Evolutionary conservation across 2,797 vertebrate genomes (phyloP), one percentile per base, ranked within the genome.

Genomic region (Phrynocephalus vlangalii): DNA sequence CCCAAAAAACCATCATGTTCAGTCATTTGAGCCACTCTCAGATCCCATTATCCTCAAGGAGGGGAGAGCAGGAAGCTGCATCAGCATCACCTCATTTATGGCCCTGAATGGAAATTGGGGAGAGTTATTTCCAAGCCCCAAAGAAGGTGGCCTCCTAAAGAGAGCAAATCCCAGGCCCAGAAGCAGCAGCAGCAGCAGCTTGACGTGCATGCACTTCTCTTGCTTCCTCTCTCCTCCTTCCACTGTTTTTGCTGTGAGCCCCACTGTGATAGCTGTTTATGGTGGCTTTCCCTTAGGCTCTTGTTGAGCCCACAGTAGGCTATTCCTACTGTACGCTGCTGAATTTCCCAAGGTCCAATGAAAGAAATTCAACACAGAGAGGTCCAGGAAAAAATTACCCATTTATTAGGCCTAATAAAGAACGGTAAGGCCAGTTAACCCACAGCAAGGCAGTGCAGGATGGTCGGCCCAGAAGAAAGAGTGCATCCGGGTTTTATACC

Each of bases 241-340:
- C 0, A 7, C 20, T 83, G 26, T 0, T 2, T 1, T 91, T 60
- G 92, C 94, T 71, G 50, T 1, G 94, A 94, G 94, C 93, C 44
- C 0, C 2, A 52, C 87, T 56, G 79, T 0, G 79, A 0, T 77
- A 91, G 90, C 0, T 18, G 81, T 87, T 94, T 85, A 91, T 92
- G 88, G 79, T 75, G 90, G 92, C 88, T 86, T 90, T 93, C 86
- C 83, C 86, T 86, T 90, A 73, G 79, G 94, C 90, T 94, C 33
- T 33, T 33, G 33, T 33, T 33, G 33, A 33, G 33, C 2, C 33
- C 33, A 33, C 33, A 33, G 33, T 33, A 33, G 33, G 33, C 33
- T 33, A 33, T 33, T 33, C 33, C 33, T 33, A 33, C 33, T 33
- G 33, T 33, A 33, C 2, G 33, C 33, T 33, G 33, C 33, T 33